Percentiles rank a stretch among this genome's conserved stretches.
Conservation (phyloP, 2,797 vertebrate species). For the Gymnoscopelus microlampas region DNA sequence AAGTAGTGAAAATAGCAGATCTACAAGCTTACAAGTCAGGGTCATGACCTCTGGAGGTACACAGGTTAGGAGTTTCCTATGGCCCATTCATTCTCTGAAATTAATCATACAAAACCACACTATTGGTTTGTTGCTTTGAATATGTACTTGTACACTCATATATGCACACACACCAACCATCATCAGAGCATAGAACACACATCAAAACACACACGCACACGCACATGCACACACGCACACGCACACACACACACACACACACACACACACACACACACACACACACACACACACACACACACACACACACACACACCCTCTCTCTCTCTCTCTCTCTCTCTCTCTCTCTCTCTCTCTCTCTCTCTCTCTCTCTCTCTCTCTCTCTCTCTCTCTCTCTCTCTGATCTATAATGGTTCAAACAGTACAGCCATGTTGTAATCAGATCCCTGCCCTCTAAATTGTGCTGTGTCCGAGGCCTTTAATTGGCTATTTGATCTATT, state of each 20-base stretch:
- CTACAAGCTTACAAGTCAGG: no score
- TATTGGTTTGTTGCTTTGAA: no score
- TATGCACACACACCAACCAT: no score
- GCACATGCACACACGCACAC: not conserved
- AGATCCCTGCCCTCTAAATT: constrained; percentile 16
- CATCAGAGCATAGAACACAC: not conserved
- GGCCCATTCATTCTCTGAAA: no score
- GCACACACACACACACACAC: not conserved
- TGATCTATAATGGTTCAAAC: constrained; percentile 7
- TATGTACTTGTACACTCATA: no score
- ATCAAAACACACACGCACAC: not conserved
- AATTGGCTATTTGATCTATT: constrained; percentile 20
- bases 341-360: constrained; percentile 18
- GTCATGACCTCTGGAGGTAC: no score
- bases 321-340: constrained; percentile 16
- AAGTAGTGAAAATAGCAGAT: no score
- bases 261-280: not conserved
- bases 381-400: constrained; percentile 7
- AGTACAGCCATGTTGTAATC: not conserved
- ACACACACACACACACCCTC: constrained; percentile 10
- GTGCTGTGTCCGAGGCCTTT: constrained; percentile 9
- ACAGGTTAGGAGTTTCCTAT: no score
- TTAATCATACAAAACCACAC: no score
- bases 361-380: constrained; percentile 18
- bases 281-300: not conserved